phyloP scores from a whole-genome alignment of 1,140 invertebrate species.

The Sitophilus oryzae region DNA sequence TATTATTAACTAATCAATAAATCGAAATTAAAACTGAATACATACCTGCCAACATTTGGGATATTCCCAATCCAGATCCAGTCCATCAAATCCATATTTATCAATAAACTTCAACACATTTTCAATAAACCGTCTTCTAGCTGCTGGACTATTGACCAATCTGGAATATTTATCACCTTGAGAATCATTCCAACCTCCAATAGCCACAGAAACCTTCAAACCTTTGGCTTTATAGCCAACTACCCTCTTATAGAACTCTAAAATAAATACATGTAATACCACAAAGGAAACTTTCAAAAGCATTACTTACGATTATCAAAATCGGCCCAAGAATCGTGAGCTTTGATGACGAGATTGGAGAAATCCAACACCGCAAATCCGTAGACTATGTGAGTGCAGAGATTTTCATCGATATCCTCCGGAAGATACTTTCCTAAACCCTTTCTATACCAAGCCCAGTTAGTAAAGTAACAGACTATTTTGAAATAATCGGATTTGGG shows the following conservation, averaged over 20 bases:
- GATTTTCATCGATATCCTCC: constrained; percentile 74
- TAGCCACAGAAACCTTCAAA: constrained; percentile 73
- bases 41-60: constrained; percentile 84
- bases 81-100: constrained; percentile 78
- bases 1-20: too few relatives aligned
- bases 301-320: constrained; percentile 68
- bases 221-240: constrained; percentile 71
- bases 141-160: constrained; percentile 66
- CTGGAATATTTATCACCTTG: constrained; percentile 79
- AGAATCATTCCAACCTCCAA: constrained; percentile 89
- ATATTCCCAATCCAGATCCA: constrained; percentile 90
- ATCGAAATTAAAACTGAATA: too few relatives aligned
- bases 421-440: constrained; percentile 75
- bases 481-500: constrained; percentile 51
- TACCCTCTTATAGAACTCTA: constrained; percentile 78
- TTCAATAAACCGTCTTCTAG: constrained; percentile 64
- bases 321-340: constrained; percentile 85
- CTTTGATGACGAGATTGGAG: constrained; percentile 68
- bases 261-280: constrained; percentile 12
- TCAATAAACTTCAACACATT: constrained; percentile 71
- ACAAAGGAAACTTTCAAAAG: background rate
- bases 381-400: constrained; percentile 90
- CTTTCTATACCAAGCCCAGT: constrained; percentile 89
- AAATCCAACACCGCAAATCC: constrained; percentile 83
- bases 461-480: constrained; percentile 88